Percentiles rank a stretch among this genome's conserved stretches.
Evolutionary conservation across 2,888 invertebrate species (phyloP).

Genomic region (Gymnoscelis rufifasciata): DNA sequence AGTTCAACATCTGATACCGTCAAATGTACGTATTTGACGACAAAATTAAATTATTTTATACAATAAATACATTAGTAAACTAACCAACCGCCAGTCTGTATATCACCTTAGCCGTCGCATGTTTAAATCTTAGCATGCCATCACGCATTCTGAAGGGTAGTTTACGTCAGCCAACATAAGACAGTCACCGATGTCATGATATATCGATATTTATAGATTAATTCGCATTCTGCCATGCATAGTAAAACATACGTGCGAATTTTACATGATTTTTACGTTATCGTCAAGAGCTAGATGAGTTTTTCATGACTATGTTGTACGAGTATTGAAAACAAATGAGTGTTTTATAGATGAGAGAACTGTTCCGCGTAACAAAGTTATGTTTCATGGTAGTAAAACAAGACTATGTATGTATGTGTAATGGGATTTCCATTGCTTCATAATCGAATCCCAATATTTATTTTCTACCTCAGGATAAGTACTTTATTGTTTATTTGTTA

Average conservation of each 20-base stretch:
- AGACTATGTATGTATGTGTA: too few species aligned
- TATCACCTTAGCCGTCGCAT: slow-evolving; percentile 18
- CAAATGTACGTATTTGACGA: too few species aligned
- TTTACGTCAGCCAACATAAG: slow-evolving; percentile 39
- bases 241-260: slow-evolving; percentile 20
- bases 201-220: slow-evolving; percentile 32
- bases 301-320: slow-evolving; percentile 19
- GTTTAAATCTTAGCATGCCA: slow-evolving; percentile 29
- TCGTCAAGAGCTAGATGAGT: slow-evolving; percentile 11
- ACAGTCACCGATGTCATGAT: slow-evolving; percentile 35
- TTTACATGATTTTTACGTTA: slow-evolving; percentile 18
- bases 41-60: too few species aligned
- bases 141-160: slow-evolving; percentile 33
- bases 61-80: too few species aligned
- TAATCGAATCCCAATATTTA: too few species aligned
- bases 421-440: too few species aligned
- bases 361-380: slow-evolving; percentile 1
- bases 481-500: too few species aligned
- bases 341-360: background rate
- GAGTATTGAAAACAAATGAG: slow-evolving; percentile 16
- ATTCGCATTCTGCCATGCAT: slow-evolving; percentile 36
- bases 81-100: too few species aligned
- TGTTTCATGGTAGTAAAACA: background rate
- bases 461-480: too few species aligned
- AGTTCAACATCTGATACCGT: too few species aligned